These are phyloP conservation scores for Sander lucioperca DNA, from an alignment of 2,113 vertebrate species.

Conservation along the genomic window DNA sequence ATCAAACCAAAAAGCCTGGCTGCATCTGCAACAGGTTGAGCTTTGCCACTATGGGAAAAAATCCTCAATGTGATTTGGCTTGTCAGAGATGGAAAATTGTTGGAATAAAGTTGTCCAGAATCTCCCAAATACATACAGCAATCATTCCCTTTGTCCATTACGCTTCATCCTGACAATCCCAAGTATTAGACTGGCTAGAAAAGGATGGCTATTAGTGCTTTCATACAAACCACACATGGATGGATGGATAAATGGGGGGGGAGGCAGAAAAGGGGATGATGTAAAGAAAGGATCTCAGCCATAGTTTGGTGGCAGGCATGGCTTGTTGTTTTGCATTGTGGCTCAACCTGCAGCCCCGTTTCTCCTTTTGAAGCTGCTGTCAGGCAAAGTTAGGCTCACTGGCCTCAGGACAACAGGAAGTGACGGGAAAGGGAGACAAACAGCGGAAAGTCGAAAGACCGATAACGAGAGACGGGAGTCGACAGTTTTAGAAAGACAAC, in stretches of 20 bases:
- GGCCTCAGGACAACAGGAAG: constrained; percentile 50
- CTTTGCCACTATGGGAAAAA: neutral
- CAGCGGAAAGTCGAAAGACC: neutral
- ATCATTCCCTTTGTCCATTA: neutral
- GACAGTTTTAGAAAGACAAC: constrained; percentile 36
- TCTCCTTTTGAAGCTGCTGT: constrained; percentile 63
- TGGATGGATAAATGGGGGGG: constrained; percentile 21
- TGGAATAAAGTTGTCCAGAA: neutral
- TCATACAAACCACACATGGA: constrained; percentile 28
- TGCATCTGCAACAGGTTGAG: neutral
- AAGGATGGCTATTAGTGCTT: neutral
- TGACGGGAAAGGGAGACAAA: constrained; percentile 26
- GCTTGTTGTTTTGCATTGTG: constrained; percentile 46
- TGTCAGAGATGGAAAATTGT: neutral
- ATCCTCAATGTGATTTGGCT: neutral
- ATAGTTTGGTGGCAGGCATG: constrained; percentile 21
- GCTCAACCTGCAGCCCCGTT: constrained; percentile 42
- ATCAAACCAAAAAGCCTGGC: neutral
- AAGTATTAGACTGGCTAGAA: constrained; percentile 6
- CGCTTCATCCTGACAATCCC: neutral
- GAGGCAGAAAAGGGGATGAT: neutral
- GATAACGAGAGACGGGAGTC: constrained; percentile 6
- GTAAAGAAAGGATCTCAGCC: constrained; percentile 1
- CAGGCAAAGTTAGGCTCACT: constrained; percentile 63
- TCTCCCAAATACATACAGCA: neutral